Base-by-base conservation (phyloP, 2,113 vertebrate species). In the Taurulus bubalis region DNA sequence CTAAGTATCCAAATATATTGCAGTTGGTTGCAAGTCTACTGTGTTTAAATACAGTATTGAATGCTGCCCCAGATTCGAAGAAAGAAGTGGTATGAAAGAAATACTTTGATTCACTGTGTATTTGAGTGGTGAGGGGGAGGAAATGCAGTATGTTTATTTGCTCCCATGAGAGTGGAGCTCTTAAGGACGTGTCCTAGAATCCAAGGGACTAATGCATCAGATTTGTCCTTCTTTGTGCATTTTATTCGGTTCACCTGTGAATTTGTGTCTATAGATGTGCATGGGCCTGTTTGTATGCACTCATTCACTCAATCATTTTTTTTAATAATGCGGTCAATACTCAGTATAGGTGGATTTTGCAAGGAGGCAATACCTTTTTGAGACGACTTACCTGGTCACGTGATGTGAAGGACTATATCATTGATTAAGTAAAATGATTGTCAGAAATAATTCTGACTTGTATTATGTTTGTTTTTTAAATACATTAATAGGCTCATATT, bases 171-270 rank as follows among this genome's bases (percentile, higher is more conserved):
- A 62, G 53, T 9, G n/a, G 40, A 24, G 51, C 7, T 71, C 30
- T 67, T 66, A 49, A 75, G 55, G 36, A 82, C 24, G 12, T 76
- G 71, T 73, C 68, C 71, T 66, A 80, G 75, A 77, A 71, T 51
- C 58, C n/a, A 53, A 42, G 15, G 18, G 56, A 47, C 56, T 63
- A 38, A 67, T 71, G 8, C 55, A 24, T 24, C 34, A 26, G 34
- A 64, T 36, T 4, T 24, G 8, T 75, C 59, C 14, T 24, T 45
- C 10, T 55, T 20, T 71, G 20, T 59, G 51, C 14, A 56, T 28
- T 51, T 70, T n/a, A 32, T 34, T 16, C 10, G 18, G 16, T 66
- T 18, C 4, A 36, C 26, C 59, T 56, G 14, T 65, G 51, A 38
- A 16, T 32, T 15, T 18, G 15, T 67, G 15, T 67, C 9, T 30